These are phyloP conservation scores for Pelobates cultripes DNA, from an alignment of 2,797 vertebrate genomes.

Conservation along the genomic window DNA sequence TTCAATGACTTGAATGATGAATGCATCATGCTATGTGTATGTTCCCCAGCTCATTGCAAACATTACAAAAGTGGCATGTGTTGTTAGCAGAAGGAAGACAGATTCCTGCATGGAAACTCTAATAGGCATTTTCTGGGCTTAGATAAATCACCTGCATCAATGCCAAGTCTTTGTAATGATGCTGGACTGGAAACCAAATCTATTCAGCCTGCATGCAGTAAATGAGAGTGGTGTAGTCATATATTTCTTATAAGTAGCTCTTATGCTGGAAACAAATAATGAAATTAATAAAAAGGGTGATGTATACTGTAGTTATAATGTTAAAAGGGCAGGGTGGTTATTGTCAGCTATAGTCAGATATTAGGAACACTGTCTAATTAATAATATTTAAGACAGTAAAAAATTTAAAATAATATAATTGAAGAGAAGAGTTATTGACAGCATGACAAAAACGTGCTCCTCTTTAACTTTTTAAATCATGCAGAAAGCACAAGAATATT, in stretches of 20 bases:
- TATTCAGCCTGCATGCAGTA: slow-evolving; percentile 26
- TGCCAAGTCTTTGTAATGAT: slow-evolving; percentile 49
- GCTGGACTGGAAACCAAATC: slow-evolving; percentile 40
- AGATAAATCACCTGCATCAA: slow-evolving; percentile 24
- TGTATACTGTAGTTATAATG: too few relatives aligned
- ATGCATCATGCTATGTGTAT: slow-evolving; percentile 35
- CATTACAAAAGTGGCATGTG: slow-evolving; percentile 42
- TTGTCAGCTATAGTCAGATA: too few relatives aligned
- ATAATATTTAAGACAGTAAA: too few relatives aligned
- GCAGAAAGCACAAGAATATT: too few relatives aligned
- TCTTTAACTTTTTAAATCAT: too few relatives aligned
- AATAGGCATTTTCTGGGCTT: slow-evolving; percentile 45
- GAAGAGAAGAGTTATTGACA: too few relatives aligned
- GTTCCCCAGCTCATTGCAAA: slow-evolving; percentile 27
- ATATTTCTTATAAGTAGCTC: background rate
- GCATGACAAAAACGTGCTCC: too few relatives aligned
- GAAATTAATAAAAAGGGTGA: background rate
- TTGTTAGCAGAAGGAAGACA: slow-evolving; percentile 48
- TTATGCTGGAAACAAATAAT: too few relatives aligned
- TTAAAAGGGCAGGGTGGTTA: too few relatives aligned
- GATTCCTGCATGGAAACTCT: slow-evolving; percentile 43
- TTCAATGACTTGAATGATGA: slow-evolving; percentile 38
- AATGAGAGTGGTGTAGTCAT: slow-evolving; percentile 19
- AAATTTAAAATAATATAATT: too few relatives aligned
- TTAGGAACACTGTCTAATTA: too few relatives aligned